Conservation (phyloP, 2,888 invertebrate genomes). For the Halictus ligatus region DNA sequence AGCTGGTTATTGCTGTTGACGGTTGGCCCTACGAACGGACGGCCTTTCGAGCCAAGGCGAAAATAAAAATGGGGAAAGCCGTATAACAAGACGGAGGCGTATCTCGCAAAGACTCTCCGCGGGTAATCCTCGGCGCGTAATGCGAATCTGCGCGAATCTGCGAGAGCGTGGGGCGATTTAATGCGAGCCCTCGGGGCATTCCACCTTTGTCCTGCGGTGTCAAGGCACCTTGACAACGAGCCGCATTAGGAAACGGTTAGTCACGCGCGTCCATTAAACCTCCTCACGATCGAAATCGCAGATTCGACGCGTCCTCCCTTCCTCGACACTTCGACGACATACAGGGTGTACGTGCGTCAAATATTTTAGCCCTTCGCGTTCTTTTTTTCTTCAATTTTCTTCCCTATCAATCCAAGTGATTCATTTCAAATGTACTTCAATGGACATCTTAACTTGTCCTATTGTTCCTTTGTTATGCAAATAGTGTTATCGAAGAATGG, state of each 20-base stretch:
- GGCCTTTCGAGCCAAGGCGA: not conserved
- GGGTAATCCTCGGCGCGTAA: slow-evolving; percentile 12
- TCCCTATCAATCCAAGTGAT: not conserved
- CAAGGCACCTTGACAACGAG: slow-evolving; percentile 65
- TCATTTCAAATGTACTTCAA: not conserved
- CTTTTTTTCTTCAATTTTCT: not conserved
- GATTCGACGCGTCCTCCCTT: slow-evolving; percentile 56
- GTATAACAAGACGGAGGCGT: not conserved
- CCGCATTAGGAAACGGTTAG: slow-evolving; percentile 66
- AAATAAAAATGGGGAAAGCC: not conserved
- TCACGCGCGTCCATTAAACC: slow-evolving; percentile 69
- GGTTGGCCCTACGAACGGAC: not conserved
- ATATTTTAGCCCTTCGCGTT: not conserved
- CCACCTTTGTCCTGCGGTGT: slow-evolving; percentile 38
- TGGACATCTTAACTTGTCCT: not conserved
- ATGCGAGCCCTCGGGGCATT: slow-evolving; percentile 16
- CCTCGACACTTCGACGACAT: not conserved
- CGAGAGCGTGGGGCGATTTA: slow-evolving; percentile 7
- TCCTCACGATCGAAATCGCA: slow-evolving; percentile 65
- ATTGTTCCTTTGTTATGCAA: not conserved
- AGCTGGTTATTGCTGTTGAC: not conserved
- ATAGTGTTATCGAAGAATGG: not conserved
- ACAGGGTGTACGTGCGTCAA: not conserved
- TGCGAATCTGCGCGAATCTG: slow-evolving; percentile 10
- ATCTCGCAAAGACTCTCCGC: not conserved